These are phyloP conservation scores for Phalacrocorax brasilianus DNA, from an alignment of 2,113 vertebrate genomes.

Conservation along the genomic window DNA sequence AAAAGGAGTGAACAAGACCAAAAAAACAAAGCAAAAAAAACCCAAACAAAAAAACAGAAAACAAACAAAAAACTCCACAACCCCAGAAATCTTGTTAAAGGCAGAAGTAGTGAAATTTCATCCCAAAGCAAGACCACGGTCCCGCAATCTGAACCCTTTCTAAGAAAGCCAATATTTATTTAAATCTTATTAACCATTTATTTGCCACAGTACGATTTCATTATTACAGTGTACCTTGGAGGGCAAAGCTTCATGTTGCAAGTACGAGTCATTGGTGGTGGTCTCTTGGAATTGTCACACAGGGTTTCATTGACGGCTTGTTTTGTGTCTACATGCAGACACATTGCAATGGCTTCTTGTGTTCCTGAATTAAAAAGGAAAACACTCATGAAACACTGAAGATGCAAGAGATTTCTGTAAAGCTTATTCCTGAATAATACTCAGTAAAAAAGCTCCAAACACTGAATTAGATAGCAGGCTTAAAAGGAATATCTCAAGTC, in stretches of 20 bases:
- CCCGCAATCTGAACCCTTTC: neutral
- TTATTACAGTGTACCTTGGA: slow-evolving; percentile 74
- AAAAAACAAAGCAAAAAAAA: neutral
- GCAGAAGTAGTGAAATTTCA: slow-evolving; percentile 25
- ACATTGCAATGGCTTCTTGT: slow-evolving; percentile 85
- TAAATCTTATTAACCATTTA: slow-evolving; percentile 4
- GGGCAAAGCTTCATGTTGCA: slow-evolving; percentile 85
- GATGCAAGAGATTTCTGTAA: neutral
- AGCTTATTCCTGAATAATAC: neutral
- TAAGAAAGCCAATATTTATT: neutral
- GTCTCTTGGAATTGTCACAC: slow-evolving; percentile 79
- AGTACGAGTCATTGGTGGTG: slow-evolving; percentile 76
- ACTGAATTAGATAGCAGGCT: neutral
- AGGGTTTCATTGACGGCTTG: slow-evolving; percentile 74
- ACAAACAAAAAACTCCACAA: neutral
- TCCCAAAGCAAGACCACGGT: neutral
- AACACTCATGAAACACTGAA: neutral
- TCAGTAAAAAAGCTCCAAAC: neutral
- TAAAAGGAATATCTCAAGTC: neutral
- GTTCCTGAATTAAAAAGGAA: slow-evolving; percentile 73
- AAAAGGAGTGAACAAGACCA: slow-evolving; percentile 22
- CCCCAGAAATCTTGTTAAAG: neutral
- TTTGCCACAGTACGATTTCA: neutral
- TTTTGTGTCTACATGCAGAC: slow-evolving; percentile 76
- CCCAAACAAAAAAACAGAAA: too few species aligned